These are phyloP conservation scores for Heliconius ethilla DNA, from an alignment of 2,888 invertebrate genomes.

Conservation along the genomic window DNA sequence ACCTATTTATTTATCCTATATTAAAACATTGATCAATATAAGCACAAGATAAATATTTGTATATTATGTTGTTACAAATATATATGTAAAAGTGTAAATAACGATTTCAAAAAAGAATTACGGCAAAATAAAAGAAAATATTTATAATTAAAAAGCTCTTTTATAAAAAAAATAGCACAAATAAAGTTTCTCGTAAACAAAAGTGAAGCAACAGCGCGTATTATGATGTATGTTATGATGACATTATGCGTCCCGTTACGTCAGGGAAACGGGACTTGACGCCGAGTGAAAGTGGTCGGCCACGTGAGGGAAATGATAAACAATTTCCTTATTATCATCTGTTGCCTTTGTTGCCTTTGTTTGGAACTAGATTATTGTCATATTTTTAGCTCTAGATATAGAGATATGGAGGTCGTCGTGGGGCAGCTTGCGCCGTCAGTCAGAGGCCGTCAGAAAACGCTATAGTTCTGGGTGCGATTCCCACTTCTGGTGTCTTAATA, in stretches of 20 bases:
- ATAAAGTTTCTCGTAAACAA: slow-evolving; percentile 12
- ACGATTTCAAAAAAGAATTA: neutral
- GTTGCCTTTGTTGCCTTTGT: neutral
- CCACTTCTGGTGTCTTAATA: too few species aligned
- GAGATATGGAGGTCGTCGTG: too few species aligned
- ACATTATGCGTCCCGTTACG: slow-evolving; percentile 20
- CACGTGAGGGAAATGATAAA: slow-evolving; percentile 10
- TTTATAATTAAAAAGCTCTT: neutral
- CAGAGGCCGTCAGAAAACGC: too few species aligned
- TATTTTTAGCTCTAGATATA: neutral
- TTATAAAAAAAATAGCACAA: slow-evolving; percentile 25
- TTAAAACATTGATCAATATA: too few species aligned
- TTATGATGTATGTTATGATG: slow-evolving; percentile 5
- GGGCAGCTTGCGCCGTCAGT: too few species aligned
- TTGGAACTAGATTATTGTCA: neutral
- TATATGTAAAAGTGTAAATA: neutral
- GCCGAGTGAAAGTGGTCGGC: slow-evolving; percentile 6
- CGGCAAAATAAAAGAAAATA: neutral
- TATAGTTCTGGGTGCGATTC: too few species aligned
- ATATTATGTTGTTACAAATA: neutral
- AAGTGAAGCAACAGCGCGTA: neutral
- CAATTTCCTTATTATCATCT: slow-evolving; percentile 1
- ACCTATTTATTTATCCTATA: too few species aligned
- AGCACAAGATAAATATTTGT: neutral
- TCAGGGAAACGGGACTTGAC: slow-evolving; percentile 14